Evolutionary conservation across 2,797 vertebrate species (phyloP).

Genomic region (Sebastes matsubarae): DNA sequence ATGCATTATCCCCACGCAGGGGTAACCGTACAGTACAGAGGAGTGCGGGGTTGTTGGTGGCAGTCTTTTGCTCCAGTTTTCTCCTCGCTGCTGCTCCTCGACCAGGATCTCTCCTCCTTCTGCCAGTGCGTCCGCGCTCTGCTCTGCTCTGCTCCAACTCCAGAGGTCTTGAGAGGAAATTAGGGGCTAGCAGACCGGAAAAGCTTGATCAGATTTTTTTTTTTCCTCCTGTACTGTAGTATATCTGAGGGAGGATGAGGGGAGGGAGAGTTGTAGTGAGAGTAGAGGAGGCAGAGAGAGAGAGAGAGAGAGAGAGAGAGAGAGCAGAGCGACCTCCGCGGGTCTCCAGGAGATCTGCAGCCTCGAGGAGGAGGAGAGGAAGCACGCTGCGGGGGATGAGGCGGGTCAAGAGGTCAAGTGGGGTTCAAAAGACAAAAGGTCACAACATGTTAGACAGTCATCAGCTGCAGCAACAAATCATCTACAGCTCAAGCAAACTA

Average conservation of each 20-base stretch:
- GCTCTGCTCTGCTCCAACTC: conserved; percentile 36
- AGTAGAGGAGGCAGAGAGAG: conserved; percentile 14
- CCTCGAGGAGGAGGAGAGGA: not conserved
- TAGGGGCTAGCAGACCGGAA: conserved; percentile 85
- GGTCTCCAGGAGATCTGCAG: conserved; percentile 58
- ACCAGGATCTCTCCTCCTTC: not conserved
- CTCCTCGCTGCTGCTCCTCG: not conserved
- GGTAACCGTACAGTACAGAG: not conserved
- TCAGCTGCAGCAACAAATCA: not conserved
- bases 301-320: conserved; percentile 5
- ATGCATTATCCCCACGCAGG: not conserved
- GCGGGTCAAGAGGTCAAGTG: conserved; percentile 19
- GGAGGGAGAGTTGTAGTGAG: conserved; percentile 17
- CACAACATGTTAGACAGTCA: not conserved
- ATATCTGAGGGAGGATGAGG: conserved; percentile 48
- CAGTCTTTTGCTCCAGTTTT: not conserved
- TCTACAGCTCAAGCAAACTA: not conserved
- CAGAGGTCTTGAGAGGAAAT: conserved; percentile 76
- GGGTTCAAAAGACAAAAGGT: not conserved
- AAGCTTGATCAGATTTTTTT: conserved; percentile 73
- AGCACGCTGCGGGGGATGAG: not conserved
- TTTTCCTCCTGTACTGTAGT: conserved; percentile 26
- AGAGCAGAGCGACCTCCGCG: conserved; percentile 67
- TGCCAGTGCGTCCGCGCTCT: conserved; percentile 4
- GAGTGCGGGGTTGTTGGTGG: not conserved